Conservation (phyloP, 37 sponge, comb jelly and placozoan genomes). For the Bolinopsis microptera region DNA sequence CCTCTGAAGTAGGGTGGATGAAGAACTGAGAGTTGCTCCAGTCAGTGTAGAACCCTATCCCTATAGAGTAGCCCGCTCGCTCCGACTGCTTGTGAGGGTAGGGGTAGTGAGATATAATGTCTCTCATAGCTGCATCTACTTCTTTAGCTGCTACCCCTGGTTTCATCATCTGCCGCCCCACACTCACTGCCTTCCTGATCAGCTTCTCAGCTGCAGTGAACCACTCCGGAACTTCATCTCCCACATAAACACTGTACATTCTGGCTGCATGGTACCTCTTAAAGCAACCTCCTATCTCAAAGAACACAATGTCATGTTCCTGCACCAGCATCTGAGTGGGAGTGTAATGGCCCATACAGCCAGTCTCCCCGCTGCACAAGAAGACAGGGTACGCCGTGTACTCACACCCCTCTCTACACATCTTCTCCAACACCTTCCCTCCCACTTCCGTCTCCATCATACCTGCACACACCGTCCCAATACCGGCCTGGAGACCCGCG, state of each 20-base stretch:
- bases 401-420: slow-evolving; percentile 26
- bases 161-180: neutral
- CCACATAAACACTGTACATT: slow-evolving; percentile 51
- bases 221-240: slow-evolving; percentile 18
- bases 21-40: neutral
- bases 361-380: slow-evolving; percentile 27
- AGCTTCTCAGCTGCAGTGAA: neutral
- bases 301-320: slow-evolving; percentile 2
- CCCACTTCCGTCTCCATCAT: slow-evolving; percentile 43
- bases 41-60: slow-evolving; percentile 59
- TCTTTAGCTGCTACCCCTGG: neutral
- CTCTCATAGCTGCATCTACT: slow-evolving; percentile 1
- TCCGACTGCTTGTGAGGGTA: slow-evolving; percentile 37
- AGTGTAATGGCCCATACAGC: slow-evolving; percentile 23
- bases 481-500: neutral
- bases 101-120: neutral
- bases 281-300: slow-evolving; percentile 25
- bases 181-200: neutral
- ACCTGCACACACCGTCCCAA: neutral
- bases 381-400: slow-evolving; percentile 40
- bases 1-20: slow-evolving; percentile 25
- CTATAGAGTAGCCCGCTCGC: neutral
- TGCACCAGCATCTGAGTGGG: slow-evolving; percentile 7
- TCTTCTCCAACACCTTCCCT: neutral
- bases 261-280: slow-evolving; percentile 10